Conservation (phyloP, 2,113 vertebrate species). For the Cisticola juncidis region DNA sequence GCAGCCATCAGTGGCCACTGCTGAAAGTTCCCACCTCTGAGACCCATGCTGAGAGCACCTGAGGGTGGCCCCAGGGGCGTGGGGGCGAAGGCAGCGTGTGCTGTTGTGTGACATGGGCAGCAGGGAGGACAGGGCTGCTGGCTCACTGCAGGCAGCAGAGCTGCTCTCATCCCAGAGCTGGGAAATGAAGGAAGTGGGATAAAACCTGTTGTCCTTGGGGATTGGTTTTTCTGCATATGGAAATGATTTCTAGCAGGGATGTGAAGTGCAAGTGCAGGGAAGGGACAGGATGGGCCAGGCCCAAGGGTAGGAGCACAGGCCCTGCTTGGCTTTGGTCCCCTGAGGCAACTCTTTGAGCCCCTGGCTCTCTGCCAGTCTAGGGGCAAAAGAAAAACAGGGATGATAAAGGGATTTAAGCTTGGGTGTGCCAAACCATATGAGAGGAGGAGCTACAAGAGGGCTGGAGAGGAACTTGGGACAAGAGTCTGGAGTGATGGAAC, state of each 20-base stretch:
- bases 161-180: neutral
- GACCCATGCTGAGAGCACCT: neutral
- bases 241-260: neutral
- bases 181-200: neutral
- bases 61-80: neutral
- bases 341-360: neutral
- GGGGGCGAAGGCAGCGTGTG: neutral
- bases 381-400: neutral
- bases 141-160: neutral
- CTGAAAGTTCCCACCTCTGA: neutral
- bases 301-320: neutral
- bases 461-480: neutral
- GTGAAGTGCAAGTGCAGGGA: neutral
- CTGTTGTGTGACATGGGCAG: accelerated
- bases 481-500: neutral
- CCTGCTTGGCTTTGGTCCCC: neutral
- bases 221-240: neutral
- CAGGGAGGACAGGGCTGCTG: accelerated
- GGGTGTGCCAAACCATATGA: neutral
- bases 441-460: neutral
- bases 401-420: neutral
- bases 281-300: neutral
- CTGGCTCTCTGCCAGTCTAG: neutral
- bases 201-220: neutral
- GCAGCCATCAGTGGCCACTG: neutral